Conservation (phyloP, 2,888 invertebrate genomes). For the Ariolimax columbianus region DNA sequence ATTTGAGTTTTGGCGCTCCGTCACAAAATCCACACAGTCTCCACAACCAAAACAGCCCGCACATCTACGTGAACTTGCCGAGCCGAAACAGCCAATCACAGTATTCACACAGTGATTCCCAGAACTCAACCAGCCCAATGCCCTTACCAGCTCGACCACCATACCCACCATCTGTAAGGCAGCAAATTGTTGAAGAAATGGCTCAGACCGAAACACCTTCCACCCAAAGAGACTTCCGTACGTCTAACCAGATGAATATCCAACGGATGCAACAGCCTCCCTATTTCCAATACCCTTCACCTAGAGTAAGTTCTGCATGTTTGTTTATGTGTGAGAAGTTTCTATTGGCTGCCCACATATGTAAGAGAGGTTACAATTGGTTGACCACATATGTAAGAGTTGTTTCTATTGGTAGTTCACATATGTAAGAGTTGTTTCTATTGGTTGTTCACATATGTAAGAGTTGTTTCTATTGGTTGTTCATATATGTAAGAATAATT, state of each 20-base stretch:
- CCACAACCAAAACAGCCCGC: conserved; percentile 57
- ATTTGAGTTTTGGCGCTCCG: conserved; percentile 30
- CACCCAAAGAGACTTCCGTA: conserved; percentile 66
- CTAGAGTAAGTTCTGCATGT: conserved; percentile 50
- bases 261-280: conserved; percentile 68
- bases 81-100: conserved; percentile 40
- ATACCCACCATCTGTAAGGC: conserved; percentile 69
- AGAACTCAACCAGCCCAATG: background rate
- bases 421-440: too few species aligned
- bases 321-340: background rate
- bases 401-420: too few species aligned
- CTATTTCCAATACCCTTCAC: conserved; percentile 75
- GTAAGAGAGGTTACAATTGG: too few species aligned
- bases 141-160: conserved; percentile 70
- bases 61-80: conserved; percentile 69
- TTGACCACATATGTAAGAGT: too few species aligned
- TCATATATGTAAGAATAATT: too few species aligned
- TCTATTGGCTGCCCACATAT: too few species aligned
- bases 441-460: too few species aligned
- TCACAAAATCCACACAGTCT: background rate
- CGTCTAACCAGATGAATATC: conserved; percentile 64
- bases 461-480: too few species aligned
- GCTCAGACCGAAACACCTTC: conserved; percentile 71
- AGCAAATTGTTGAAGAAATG: conserved; percentile 71
- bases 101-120: conserved; percentile 13